A percentile compares a stretch with the other conserved stretches of the same genome.
Conservation (phyloP, 2,797 vertebrate genomes). For the Ctenosaura bakeri region DNA sequence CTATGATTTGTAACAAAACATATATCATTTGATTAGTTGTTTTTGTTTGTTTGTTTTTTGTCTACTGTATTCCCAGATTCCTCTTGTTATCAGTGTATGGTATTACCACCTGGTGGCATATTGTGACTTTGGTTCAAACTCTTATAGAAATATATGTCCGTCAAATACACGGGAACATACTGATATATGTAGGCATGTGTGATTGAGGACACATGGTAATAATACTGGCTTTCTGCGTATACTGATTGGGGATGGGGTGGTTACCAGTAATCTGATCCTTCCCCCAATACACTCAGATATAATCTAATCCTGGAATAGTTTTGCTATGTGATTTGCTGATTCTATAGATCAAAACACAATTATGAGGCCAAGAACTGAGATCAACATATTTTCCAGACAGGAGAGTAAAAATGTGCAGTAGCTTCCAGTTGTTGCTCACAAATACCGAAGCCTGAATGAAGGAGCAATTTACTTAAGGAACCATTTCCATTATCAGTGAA, state of each 20-base stretch:
- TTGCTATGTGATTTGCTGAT: not conserved
- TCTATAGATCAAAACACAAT: not conserved
- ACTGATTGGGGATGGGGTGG: not conserved
- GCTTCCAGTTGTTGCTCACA: constrained; percentile 64
- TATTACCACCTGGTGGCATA: not conserved
- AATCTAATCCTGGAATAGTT: not conserved
- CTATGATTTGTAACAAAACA: not conserved
- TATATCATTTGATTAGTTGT: too few relatives aligned
- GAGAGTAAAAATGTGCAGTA: constrained; percentile 26
- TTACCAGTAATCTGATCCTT: not conserved
- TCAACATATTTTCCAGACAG: constrained; percentile 18
- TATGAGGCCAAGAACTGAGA: not conserved
- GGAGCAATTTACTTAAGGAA: constrained; percentile 62
- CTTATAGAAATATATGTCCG: not conserved
- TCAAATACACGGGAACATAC: not conserved
- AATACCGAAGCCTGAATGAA: constrained; percentile 56
- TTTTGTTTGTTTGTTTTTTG: too few relatives aligned
- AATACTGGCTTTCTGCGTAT: not conserved
- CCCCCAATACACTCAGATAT: not conserved
- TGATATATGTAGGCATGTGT: not conserved
- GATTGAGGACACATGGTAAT: not conserved
- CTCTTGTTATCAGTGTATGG: not conserved
- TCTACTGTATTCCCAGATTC: not conserved
- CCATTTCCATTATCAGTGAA: constrained; percentile 68
- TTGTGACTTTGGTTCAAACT: not conserved